Percentiles rank a stretch among this genome's conserved stretches.
Evolutionary conservation across 2,797 vertebrate genomes (phyloP).

Genomic region (Xenentodon cancila): DNA sequence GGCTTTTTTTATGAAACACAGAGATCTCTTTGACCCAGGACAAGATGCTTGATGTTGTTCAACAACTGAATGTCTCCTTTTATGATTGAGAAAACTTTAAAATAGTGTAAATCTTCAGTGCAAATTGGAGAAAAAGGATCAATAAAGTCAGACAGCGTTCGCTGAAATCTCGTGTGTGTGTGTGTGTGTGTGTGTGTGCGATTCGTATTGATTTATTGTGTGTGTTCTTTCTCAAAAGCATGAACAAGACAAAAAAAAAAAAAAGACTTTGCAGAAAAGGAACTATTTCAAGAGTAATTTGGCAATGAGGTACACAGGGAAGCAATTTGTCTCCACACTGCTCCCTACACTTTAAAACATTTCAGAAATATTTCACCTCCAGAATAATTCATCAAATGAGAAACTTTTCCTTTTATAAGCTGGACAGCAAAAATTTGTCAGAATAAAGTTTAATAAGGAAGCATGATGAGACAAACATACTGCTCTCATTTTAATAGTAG

Average conservation of each 20-base stretch:
- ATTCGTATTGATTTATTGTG: conserved; percentile 41
- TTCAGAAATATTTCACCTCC: background rate
- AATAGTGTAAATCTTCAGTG: conserved; percentile 36
- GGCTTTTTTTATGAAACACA: background rate
- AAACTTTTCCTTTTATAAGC: conserved; percentile 1
- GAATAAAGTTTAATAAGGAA: background rate
- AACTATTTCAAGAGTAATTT: conserved; percentile 19
- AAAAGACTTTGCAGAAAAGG: background rate
- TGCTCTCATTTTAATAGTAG: background rate
- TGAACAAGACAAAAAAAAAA: conserved; percentile 31
- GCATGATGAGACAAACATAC: background rate
- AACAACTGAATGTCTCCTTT: conserved; percentile 17
- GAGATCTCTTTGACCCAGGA: conserved; percentile 1
- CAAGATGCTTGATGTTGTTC: background rate
- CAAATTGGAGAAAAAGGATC: conserved; percentile 42
- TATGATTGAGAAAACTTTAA: conserved; percentile 30
- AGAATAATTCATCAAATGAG: background rate
- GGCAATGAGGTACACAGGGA: conserved; percentile 7
- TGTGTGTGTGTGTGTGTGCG: background rate
- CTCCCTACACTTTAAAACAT: conserved; percentile 7
- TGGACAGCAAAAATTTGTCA: conserved; percentile 6
- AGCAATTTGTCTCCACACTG: conserved; percentile 1
- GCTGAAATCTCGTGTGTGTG: conserved; percentile 27
- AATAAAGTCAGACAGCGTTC: conserved; percentile 42
- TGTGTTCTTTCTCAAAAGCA: background rate